Evolutionary conservation across 37 sponge, comb jelly and placozoan genomes (phyloP).

Genomic region (Eunapius fragilis): DNA sequence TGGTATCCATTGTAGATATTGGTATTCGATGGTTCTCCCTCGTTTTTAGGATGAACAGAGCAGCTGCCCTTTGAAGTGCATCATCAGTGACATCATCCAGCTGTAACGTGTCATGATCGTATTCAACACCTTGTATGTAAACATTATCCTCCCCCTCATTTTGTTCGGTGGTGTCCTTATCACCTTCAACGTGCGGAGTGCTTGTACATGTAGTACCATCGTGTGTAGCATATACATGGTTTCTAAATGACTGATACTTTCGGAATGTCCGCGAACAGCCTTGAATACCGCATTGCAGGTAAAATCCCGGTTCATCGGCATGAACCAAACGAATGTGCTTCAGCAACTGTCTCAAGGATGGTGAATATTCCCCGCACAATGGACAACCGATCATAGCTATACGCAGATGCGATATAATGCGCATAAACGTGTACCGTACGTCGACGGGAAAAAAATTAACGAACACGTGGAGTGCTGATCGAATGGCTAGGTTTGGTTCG

Average conservation of each 20-base stretch:
- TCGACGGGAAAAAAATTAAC: too few relatives aligned
- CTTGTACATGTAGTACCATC: neutral
- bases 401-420: too few relatives aligned
- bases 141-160: neutral
- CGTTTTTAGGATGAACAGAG: constrained; percentile 4
- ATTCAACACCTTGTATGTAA: neutral
- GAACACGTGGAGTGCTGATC: too few relatives aligned
- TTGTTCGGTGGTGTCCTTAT: neutral
- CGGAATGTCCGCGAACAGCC: constrained; percentile 11
- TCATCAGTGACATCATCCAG: constrained; percentile 1
- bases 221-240: constrained; percentile 1
- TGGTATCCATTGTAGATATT: neutral
- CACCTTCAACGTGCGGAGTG: neutral
- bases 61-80: constrained; percentile 3
- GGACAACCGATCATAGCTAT: too few relatives aligned
- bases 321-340: neutral
- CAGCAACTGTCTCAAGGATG: neutral
- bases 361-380: neutral
- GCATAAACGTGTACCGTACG: too few relatives aligned
- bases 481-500: too few relatives aligned
- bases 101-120: neutral
- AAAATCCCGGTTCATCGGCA: neutral
- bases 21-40: constrained; percentile 14
- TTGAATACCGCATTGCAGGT: neutral
- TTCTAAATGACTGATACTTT: neutral